These are phyloP conservation scores for Platycheirus rosarum DNA, from an alignment of 2,888 invertebrate species.

Conservation along the genomic window DNA sequence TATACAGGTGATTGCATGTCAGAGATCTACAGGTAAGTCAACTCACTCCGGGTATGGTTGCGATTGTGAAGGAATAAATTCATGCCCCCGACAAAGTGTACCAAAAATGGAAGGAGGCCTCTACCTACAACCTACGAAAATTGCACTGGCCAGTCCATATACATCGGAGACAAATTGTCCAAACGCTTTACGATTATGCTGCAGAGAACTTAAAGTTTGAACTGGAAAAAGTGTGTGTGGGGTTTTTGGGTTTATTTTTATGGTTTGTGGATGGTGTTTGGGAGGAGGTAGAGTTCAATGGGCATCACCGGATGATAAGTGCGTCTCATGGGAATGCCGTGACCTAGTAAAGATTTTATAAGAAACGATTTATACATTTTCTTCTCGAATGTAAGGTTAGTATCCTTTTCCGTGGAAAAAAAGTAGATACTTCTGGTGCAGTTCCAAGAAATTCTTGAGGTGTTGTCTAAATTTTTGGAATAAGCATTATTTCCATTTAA, in stretches of 20 bases:
- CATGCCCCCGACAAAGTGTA: constrained; percentile 37
- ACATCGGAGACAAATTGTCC: constrained; percentile 69
- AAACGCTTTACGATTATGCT: constrained; percentile 39
- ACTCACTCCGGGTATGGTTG: constrained; percentile 59
- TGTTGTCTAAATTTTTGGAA: no score
- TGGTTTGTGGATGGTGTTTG: constrained; percentile 7
- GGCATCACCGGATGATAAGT: constrained; percentile 26
- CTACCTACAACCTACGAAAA: constrained; percentile 44
- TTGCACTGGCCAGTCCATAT: constrained; percentile 66
- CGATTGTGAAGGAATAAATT: constrained; percentile 52
- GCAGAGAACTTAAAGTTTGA: constrained; percentile 39
- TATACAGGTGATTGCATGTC: constrained; percentile 67
- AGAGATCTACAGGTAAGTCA: constrained; percentile 53
- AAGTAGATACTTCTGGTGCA: no score
- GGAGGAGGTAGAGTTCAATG: constrained; percentile 46
- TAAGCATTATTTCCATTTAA: no score
- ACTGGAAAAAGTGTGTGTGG: constrained; percentile 43
- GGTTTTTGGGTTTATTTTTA: constrained; percentile 12
- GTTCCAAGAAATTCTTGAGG: no score
- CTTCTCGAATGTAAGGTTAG: no score
- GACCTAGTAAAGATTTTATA: constrained; percentile 25
- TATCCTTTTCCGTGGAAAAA: no score
- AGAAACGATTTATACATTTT: constrained; percentile 11
- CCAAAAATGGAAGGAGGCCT: constrained; percentile 62
- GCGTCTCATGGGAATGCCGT: constrained; percentile 55